A percentile compares a stretch with the other conserved stretches of the same genome.
Conservation (phyloP, 2,888 invertebrate genomes). For the Ochlodes sylvanus region DNA sequence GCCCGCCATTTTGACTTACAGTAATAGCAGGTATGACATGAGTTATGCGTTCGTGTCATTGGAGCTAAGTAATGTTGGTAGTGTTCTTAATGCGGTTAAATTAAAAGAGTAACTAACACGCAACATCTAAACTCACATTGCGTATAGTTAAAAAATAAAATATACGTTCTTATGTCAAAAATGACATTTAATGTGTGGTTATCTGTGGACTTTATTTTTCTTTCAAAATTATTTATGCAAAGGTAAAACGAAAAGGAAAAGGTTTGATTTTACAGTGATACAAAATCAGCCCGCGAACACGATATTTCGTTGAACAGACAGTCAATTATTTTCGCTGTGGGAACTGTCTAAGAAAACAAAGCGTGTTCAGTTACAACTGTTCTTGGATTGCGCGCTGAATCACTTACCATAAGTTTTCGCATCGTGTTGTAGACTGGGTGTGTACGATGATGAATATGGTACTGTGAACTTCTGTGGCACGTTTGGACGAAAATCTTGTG, state of each 20-base stretch:
- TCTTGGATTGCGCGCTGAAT: slow-evolving; percentile 61
- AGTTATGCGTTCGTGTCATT: slow-evolving; percentile 78
- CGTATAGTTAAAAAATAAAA: slow-evolving; percentile 3
- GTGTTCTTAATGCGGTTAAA: slow-evolving; percentile 68
- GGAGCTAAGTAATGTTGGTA: slow-evolving; percentile 73
- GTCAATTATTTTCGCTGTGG: slow-evolving; percentile 80
- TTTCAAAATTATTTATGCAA: slow-evolving; percentile 3
- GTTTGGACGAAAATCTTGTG: no score
- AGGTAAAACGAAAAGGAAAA: slow-evolving; percentile 27
- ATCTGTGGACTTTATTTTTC: slow-evolving; percentile 21
- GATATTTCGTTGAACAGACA: slow-evolving; percentile 77
- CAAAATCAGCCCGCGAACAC: slow-evolving; percentile 70
- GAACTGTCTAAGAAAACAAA: slow-evolving; percentile 82
- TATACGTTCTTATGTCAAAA: not conserved
- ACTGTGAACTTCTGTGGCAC: no score
- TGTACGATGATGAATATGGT: not conserved
- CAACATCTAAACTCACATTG: slow-evolving; percentile 10
- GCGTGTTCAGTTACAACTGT: slow-evolving; percentile 78
- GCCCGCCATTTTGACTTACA: slow-evolving; percentile 82
- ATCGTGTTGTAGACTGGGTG: slow-evolving; percentile 30
- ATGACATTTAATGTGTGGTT: slow-evolving; percentile 8
- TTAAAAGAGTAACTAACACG: slow-evolving; percentile 56
- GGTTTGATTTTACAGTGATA: slow-evolving; percentile 44
- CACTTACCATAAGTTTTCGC: slow-evolving; percentile 58
- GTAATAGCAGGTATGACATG: slow-evolving; percentile 74